Evolutionary conservation across 2,888 invertebrate species (phyloP).

Genomic region (Drosophila nr. perissopoda): DNA sequence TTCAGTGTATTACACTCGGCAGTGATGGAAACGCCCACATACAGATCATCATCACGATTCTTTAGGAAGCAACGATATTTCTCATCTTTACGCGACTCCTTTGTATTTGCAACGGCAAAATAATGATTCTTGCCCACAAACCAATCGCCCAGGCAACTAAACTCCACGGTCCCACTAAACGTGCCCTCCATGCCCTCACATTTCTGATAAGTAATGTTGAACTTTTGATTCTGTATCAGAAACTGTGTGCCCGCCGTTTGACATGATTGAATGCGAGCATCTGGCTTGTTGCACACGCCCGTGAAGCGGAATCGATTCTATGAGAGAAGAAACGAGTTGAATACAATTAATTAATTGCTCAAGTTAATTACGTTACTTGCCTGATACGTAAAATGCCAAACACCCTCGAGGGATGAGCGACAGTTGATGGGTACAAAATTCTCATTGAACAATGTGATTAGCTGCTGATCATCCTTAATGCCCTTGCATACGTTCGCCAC

Average conservation of each 20-base stretch:
- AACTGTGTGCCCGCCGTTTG: conserved; percentile 98
- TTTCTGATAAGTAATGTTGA: conserved; percentile 96
- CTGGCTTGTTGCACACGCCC: conserved; percentile 95
- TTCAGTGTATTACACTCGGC: conserved; percentile 96
- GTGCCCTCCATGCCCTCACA: conserved; percentile 96
- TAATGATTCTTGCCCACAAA: conserved; percentile 98
- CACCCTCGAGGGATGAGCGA: conserved; percentile 95
- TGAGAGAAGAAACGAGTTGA: conserved; percentile 12
- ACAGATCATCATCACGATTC: conserved; percentile 96
- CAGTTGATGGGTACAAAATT: conserved; percentile 96
- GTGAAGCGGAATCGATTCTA: conserved; percentile 94
- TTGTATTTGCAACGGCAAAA: conserved; percentile 98
- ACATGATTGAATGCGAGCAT: conserved; percentile 96
- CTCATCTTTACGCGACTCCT: conserved; percentile 97
- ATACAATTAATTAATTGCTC: conserved; percentile 3
- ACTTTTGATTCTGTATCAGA: conserved; percentile 97
- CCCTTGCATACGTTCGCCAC: conserved; percentile 91
- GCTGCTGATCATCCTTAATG: conserved; percentile 91
- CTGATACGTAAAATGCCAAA: conserved; percentile 98
- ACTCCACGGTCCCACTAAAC: conserved; percentile 96
- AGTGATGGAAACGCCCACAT: conserved; percentile 96
- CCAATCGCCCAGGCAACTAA: conserved; percentile 97
- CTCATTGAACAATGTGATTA: conserved; percentile 94
- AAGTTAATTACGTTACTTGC: conserved; percentile 57
- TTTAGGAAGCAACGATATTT: conserved; percentile 97